Percentiles rank a stretch among this genome's conserved stretches.
These are phyloP conservation scores for Hippasteria phrygiana DNA, from an alignment of 53 echinoderm and acorn worm species.

Conservation along the genomic window DNA sequence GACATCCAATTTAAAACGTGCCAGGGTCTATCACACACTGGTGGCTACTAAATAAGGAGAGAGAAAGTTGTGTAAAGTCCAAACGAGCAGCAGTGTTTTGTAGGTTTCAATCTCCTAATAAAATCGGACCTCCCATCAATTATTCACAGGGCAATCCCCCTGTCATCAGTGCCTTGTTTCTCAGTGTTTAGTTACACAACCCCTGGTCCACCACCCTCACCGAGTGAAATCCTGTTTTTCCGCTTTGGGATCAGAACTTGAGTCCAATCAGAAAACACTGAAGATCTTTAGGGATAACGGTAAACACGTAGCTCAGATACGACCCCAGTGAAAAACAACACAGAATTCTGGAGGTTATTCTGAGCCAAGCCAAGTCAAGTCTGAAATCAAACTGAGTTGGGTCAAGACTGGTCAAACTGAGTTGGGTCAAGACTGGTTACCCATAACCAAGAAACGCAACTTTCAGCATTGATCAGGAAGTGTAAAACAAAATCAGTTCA, in stretches of 20 bases:
- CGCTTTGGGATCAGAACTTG: neutral
- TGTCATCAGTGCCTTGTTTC: neutral
- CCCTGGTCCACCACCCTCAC: conserved; percentile 26
- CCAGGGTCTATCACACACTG: neutral
- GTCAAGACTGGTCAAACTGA: too few relatives aligned
- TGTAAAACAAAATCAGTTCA: too few relatives aligned
- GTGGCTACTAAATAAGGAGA: neutral
- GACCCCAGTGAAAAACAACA: neutral
- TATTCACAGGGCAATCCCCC: conserved; percentile 19
- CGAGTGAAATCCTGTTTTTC: conserved; percentile 41
- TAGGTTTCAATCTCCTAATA: neutral
- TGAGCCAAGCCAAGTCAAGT: too few relatives aligned
- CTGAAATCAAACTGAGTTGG: too few relatives aligned
- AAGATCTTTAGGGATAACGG: neutral
- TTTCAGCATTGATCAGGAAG: too few relatives aligned
- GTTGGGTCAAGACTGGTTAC: too few relatives aligned
- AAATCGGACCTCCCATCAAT: conserved; percentile 40
- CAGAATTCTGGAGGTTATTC: too few relatives aligned
- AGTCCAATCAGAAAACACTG: neutral
- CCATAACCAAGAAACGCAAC: too few relatives aligned
- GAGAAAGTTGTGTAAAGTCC: neutral
- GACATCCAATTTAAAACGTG: conserved; percentile 39
- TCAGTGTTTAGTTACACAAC: conserved; percentile 47
- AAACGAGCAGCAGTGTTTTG: neutral
- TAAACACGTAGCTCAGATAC: neutral